Percentiles rank a stretch among this genome's conserved stretches.
These are phyloP conservation scores for Origma solitaria DNA, from an alignment of 2,113 vertebrate species.

Conservation along the genomic window DNA sequence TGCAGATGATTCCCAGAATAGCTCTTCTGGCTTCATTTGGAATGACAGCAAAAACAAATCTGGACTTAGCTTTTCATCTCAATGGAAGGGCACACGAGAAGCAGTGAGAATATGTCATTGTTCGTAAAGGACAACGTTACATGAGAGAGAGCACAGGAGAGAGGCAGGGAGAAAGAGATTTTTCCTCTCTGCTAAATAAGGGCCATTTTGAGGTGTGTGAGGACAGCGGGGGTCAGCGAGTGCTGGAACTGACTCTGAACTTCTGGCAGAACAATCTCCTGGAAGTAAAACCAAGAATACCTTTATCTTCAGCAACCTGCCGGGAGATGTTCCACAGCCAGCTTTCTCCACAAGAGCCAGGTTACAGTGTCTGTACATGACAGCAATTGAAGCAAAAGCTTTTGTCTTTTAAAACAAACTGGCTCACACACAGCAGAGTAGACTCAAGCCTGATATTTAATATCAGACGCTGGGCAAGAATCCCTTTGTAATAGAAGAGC, in stretches of 20 bases:
- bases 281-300: constrained; percentile 53
- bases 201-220: constrained; percentile 28
- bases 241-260: constrained; percentile 61
- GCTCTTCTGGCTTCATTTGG: constrained; percentile 54
- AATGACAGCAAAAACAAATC: constrained; percentile 56
- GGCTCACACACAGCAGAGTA: not conserved
- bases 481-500: not conserved
- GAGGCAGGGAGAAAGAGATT: not conserved
- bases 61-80: constrained; percentile 30
- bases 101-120: constrained; percentile 54
- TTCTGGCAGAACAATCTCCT: constrained; percentile 53
- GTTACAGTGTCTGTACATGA: constrained; percentile 25
- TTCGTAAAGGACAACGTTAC: constrained; percentile 5
- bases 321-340: constrained; percentile 49
- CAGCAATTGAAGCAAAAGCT: constrained; percentile 35
- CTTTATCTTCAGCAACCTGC: constrained; percentile 57
- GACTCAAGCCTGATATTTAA: not conserved
- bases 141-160: not conserved
- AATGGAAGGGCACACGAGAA: constrained; percentile 19
- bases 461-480: not conserved
- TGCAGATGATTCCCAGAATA: constrained; percentile 51
- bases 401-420: constrained; percentile 46
- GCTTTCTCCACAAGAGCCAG: constrained; percentile 48
- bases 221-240: constrained; percentile 47
- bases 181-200: constrained; percentile 35